Conservation (phyloP, 2,113 vertebrate genomes). For the Callocephalon fimbriatum region DNA sequence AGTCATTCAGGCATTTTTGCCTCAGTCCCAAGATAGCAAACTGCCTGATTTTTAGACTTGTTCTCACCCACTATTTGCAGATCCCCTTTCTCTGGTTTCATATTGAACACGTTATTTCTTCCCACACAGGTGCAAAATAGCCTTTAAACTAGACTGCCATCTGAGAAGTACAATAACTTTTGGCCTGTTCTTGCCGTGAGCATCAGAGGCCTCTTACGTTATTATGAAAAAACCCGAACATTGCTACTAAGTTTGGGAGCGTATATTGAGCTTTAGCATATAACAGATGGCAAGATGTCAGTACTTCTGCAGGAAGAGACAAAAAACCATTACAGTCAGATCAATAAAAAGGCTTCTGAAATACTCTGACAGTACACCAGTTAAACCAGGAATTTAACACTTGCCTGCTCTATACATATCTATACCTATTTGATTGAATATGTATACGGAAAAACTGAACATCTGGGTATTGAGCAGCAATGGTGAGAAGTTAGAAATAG, state of each 20-base stretch:
- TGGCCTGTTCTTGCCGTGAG: background rate
- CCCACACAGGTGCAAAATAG: background rate
- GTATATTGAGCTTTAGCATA: background rate
- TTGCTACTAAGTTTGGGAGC: background rate
- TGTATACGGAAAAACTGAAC: background rate
- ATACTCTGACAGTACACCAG: background rate
- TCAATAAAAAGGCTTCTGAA: background rate
- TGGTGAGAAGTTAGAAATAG: background rate
- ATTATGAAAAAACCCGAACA: background rate
- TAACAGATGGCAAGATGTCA: constrained; percentile 1
- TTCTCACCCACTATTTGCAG: constrained; percentile 3
- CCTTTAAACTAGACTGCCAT: background rate
- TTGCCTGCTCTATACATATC: background rate
- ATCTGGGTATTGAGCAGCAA: background rate
- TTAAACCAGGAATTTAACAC: background rate
- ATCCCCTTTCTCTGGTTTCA: constrained; percentile 54
- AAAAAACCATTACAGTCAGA: background rate
- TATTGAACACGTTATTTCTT: background rate
- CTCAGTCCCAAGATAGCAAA: constrained; percentile 23
- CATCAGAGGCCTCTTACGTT: background rate
- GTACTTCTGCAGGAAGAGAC: background rate
- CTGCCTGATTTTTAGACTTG: background rate
- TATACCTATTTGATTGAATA: background rate
- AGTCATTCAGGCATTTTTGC: constrained; percentile 56
- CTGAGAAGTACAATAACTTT: background rate